Evolutionary conservation across 2,888 invertebrate species (phyloP).

Genomic region (Calameuta pallipes): DNA sequence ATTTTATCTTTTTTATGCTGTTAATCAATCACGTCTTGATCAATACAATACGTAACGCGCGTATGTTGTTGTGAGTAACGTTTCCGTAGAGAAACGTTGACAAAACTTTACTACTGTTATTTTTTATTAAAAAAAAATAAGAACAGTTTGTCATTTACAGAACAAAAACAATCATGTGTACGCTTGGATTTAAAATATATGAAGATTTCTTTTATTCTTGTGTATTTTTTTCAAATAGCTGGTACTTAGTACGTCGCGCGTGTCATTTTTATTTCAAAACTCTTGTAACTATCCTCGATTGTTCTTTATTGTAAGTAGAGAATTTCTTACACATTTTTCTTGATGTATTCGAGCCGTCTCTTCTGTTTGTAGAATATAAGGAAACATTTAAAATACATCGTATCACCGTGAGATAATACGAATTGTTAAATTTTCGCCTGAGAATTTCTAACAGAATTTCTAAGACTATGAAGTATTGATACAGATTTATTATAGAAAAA

Average conservation of each 20-base stretch:
- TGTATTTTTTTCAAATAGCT: slow-evolving; percentile 21
- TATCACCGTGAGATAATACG: background rate
- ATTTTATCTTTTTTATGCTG: background rate
- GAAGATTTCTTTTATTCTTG: slow-evolving; percentile 18
- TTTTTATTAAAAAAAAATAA: background rate
- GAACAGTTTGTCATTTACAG: background rate
- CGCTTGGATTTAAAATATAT: slow-evolving; percentile 17
- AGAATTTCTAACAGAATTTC: background rate
- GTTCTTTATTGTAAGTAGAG: background rate
- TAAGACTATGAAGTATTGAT: background rate
- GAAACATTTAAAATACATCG: background rate
- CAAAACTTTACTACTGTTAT: background rate
- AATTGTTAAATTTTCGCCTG: background rate
- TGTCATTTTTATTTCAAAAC: background rate
- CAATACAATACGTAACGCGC: background rate
- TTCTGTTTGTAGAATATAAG: too few relatives aligned
- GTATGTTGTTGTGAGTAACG: background rate
- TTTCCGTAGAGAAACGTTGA: background rate
- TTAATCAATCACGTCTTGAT: background rate
- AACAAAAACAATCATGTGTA: background rate
- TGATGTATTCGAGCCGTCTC: too few relatives aligned
- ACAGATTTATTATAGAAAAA: background rate
- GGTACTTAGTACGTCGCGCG: background rate
- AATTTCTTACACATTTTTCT: too few relatives aligned
- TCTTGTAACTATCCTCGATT: background rate